These are phyloP conservation scores for Scopus umbretta DNA, from an alignment of 2,113 vertebrate species.

Conservation along the genomic window DNA sequence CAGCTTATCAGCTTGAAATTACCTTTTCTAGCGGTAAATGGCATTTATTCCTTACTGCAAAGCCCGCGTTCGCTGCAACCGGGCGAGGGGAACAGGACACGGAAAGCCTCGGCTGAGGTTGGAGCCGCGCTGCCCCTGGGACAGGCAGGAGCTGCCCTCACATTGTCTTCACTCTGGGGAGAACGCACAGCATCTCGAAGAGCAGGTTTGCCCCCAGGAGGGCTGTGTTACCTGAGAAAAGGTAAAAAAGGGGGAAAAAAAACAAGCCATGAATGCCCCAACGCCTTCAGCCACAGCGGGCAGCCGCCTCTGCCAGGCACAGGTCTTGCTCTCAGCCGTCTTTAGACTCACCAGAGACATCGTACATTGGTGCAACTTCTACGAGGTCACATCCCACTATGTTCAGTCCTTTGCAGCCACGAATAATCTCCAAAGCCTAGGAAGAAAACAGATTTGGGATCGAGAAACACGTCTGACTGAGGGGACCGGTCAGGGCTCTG, in stretches of 20 bases:
- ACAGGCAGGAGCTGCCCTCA: conserved; percentile 32
- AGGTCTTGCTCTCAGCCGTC: not conserved
- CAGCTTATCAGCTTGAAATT: not conserved
- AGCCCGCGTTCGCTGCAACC: rapidly evolving
- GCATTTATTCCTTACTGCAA: not conserved
- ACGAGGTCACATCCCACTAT: conserved; percentile 93
- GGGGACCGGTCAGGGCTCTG: rapidly evolving
- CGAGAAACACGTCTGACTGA: not conserved
- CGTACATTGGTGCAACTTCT: conserved; percentile 87
- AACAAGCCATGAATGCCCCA: rapidly evolving
- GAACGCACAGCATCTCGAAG: conserved; percentile 94
- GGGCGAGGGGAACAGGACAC: not conserved
- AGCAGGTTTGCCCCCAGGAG: conserved; percentile 89
- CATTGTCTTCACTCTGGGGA: conserved; percentile 77
- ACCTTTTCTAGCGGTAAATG: not conserved
- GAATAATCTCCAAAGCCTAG: conserved; percentile 91
- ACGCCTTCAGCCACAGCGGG: rapidly evolving
- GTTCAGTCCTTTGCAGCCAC: conserved; percentile 87
- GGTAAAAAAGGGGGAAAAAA: not conserved
- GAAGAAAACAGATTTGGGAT: not conserved
- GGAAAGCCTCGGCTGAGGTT: not conserved
- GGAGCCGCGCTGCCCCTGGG: rapidly evolving
- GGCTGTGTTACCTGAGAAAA: conserved; percentile 85
- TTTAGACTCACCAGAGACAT: conserved; percentile 80
- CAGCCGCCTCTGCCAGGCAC: not conserved